phyloP scores from a whole-genome alignment of 1,140 invertebrate species.

The Cydia fagiglandana region DNA sequence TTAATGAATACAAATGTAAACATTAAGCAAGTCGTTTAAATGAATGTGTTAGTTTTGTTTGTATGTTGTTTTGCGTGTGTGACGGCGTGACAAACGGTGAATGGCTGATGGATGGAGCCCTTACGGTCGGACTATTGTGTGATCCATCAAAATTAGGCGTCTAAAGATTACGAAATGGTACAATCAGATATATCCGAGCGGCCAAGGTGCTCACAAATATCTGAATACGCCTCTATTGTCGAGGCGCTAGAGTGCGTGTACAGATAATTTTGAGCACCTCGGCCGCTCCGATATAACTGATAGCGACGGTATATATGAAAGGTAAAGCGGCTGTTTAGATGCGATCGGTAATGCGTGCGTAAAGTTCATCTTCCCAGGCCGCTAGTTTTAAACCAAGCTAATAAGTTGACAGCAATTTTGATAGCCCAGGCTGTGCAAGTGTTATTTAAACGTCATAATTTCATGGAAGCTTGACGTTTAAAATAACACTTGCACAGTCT shows the following conservation, averaged over 20 bases:
- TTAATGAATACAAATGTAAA: slow-evolving; percentile 1
- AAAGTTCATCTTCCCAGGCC: not conserved
- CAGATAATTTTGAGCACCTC: no score
- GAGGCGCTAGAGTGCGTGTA: no score
- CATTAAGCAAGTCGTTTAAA: slow-evolving; percentile 13
- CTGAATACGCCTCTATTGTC: no score
- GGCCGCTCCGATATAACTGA: no score
- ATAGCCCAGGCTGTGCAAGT: no score
- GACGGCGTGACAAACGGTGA: slow-evolving; percentile 10
- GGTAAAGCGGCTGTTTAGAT: slow-evolving; percentile 3
- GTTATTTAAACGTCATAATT: no score
- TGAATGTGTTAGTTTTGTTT: slow-evolving; percentile 14
- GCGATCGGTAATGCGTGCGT: not conserved
- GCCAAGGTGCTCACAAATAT: no score
- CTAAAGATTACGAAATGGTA: slow-evolving; percentile 5
- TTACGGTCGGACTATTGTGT: not conserved
- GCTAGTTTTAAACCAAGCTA: not conserved
- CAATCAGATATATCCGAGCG: no score
- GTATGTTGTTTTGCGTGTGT: slow-evolving; percentile 15
- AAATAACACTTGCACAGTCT: no score
- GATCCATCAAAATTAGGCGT: slow-evolving; percentile 21
- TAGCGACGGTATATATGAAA: no score
- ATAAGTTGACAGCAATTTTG: no score
- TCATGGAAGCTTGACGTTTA: no score
- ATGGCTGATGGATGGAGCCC: slow-evolving; percentile 17